These are phyloP conservation scores for Panonychus citri DNA, from an alignment of 1,140 invertebrate genomes.

Conservation along the genomic window DNA sequence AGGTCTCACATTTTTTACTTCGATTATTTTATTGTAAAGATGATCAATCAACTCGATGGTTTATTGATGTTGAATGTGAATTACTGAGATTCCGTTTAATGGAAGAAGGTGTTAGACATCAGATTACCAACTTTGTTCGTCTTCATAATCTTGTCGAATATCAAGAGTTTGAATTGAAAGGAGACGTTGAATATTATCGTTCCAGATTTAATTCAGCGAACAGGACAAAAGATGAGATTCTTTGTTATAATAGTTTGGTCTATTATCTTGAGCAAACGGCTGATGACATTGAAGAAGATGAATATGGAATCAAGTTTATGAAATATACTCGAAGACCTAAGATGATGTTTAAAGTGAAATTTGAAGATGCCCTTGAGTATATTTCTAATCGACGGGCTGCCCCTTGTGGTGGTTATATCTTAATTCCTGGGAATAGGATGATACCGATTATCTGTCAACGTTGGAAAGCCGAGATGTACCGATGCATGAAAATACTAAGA, in stretches of 20 bases:
- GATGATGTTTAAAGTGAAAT: constrained; percentile 21
- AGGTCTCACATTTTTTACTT: constrained; percentile 78
- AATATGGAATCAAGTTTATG: no score
- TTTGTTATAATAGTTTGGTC: background rate
- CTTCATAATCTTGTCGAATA: constrained; percentile 41
- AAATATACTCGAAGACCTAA: no score
- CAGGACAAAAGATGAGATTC: background rate
- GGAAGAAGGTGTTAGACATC: constrained; percentile 14
- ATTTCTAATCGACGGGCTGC: constrained; percentile 55
- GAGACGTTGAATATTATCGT: background rate
- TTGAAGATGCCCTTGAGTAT: constrained; percentile 63
- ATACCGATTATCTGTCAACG: constrained; percentile 49
- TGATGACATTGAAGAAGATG: background rate
- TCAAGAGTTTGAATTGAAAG: constrained; percentile 18
- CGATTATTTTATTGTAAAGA: constrained; percentile 58
- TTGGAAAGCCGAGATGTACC: constrained; percentile 47
- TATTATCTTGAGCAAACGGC: background rate
- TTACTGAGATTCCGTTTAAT: constrained; percentile 62
- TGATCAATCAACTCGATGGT: constrained; percentile 69
- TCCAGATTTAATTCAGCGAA: background rate
- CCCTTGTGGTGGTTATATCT: constrained; percentile 60
- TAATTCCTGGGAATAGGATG: constrained; percentile 58
- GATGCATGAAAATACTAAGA: constrained; percentile 33
- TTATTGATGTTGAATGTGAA: constrained; percentile 64
- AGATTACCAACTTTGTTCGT: constrained; percentile 10